Conservation (phyloP, 2,888 invertebrate species). For the Labia minor region DNA sequence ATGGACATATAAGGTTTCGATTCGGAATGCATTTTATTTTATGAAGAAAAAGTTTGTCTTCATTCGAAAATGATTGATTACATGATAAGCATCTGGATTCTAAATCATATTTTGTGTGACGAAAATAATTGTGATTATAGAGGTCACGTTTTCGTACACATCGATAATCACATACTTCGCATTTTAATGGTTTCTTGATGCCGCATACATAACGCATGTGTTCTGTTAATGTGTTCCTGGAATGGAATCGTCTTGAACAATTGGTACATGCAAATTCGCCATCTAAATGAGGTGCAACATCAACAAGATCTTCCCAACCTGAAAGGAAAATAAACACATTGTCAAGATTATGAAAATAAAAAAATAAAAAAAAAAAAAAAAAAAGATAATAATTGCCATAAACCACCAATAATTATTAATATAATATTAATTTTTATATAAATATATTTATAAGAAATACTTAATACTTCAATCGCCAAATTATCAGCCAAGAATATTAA, state of each 20-base stretch:
- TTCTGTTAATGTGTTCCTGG: not conserved
- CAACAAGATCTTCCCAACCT: not conserved
- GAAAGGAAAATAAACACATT: not conserved
- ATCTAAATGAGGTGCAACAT: not conserved
- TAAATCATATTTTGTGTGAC: not conserved
- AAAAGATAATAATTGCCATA: no score
- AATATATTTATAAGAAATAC: not conserved
- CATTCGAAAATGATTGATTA: not conserved
- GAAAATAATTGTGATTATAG: not conserved
- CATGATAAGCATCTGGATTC: not conserved
- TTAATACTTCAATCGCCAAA: not conserved
- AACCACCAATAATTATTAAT: no score
- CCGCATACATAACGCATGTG: not conserved
- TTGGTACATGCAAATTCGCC: not conserved
- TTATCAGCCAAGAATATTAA: no score
- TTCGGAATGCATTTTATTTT: no score
- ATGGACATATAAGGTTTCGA: no score
- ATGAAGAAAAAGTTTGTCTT: no score
- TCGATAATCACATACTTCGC: not conserved
- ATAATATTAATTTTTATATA: not conserved
- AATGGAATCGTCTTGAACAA: slow-evolving; percentile 3
- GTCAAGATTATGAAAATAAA: not conserved
- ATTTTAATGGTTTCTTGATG: not conserved
- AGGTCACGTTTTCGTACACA: not conserved
- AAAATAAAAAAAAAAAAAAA: not conserved